Evolutionary conservation across 2,888 invertebrate species (phyloP), one percentile per base, ranked within the genome.

Genomic region (Zhengitettix transpicula): DNA sequence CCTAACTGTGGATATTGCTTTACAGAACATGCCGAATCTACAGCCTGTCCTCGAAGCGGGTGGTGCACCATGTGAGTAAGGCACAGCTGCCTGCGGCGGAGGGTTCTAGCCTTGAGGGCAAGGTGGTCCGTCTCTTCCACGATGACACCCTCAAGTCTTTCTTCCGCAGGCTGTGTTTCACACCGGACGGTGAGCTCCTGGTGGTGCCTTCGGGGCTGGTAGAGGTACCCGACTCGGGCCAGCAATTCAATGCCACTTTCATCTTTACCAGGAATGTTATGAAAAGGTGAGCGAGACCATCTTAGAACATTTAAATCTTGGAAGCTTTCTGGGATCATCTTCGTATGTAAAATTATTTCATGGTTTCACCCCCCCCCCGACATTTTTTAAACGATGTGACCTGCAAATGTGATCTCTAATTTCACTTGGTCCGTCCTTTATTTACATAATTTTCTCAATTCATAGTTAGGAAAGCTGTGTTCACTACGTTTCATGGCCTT

Each of bases 111-210:
- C 71, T 86, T 7, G 76, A 81, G 63, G 78, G 79, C 0, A 81
- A 81, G 65, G 76, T 77, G 59, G 78, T 85, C 14, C 80, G 87
- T 44, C 76, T 93, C 54, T 96, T 87, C 73, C 88, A 93, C 67
- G 95, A 96, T 67, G 95, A 95, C 71, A 94, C 94, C 0, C 78
- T 95, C 65, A 90, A 93, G 72, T 92, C 97, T 0, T 99, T 93
- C 74, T 96, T 91, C 70, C 80, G 99, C 52, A 79, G 98, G 44
- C 73, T 97, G 40, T 81, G 85, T 55, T 99, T 94, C 70, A 89
- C 92, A 40, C 93, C 95, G 0, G 95, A 96, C 72, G 99, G 98
- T 0, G 78, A 86, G 68, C 73, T 98, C 55, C 73, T 99, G 28
- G 81, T 97, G n/a, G 87, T 89, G 0, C 98, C 99, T 0, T 86